Percentiles rank a stretch among this genome's conserved stretches.
Conservation (phyloP, 2,113 vertebrate genomes). For the Brachypteracias leptosomus region DNA sequence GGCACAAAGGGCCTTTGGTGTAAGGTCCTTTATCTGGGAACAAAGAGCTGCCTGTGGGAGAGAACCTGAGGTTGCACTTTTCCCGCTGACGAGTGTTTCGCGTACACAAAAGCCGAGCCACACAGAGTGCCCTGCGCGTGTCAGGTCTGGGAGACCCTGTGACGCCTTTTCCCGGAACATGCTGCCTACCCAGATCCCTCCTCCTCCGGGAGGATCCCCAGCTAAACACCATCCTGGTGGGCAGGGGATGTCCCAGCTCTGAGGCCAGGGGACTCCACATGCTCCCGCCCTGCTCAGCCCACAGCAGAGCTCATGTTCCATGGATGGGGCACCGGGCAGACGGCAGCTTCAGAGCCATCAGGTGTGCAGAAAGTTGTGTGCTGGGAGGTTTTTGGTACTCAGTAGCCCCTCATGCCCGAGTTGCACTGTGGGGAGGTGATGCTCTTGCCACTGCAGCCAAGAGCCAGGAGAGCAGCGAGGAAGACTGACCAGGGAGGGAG, state of each 20-base stretch:
- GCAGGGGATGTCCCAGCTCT: background rate
- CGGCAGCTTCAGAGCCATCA: rapidly evolving
- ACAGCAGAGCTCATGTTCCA: rapidly evolving
- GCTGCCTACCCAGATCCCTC: background rate
- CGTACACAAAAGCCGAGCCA: slow-evolving; percentile 61
- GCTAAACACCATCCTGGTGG: background rate
- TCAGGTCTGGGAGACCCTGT: background rate
- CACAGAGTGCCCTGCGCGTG: background rate
- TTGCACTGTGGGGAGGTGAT: background rate
- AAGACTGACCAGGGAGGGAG: background rate
- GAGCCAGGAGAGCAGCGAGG: background rate
- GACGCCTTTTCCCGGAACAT: background rate
- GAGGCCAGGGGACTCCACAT: background rate
- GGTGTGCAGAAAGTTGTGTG: background rate
- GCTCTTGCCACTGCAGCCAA: background rate
- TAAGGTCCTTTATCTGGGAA: slow-evolving; percentile 72
- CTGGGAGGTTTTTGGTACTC: background rate
- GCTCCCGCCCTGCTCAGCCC: rapidly evolving
- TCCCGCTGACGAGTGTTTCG: slow-evolving; percentile 69
- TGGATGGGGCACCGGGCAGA: background rate
- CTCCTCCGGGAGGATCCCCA: background rate
- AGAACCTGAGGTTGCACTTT: slow-evolving; percentile 74
- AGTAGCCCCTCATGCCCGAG: background rate
- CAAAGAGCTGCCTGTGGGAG: slow-evolving; percentile 74
- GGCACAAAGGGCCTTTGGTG: slow-evolving; percentile 73